Evolutionary conservation across 2,888 invertebrate genomes (phyloP).

Genomic region (Cistogaster globosa): DNA sequence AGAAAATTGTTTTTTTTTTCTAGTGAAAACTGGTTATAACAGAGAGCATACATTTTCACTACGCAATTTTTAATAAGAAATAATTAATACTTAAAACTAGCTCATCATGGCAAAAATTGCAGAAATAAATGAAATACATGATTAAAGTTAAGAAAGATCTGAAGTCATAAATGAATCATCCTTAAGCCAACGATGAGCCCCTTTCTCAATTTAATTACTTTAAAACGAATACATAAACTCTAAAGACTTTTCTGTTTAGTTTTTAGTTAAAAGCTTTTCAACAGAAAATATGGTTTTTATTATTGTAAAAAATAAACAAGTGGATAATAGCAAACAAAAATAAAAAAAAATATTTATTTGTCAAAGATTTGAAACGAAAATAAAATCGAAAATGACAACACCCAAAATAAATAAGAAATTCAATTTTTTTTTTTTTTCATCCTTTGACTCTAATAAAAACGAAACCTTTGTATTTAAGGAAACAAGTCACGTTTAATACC

Average conservation of each 20-base stretch:
- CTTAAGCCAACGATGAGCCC: slow-evolving; percentile 1
- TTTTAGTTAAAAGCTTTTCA: background rate
- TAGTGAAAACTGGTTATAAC: background rate
- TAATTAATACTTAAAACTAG: slow-evolving; percentile 52
- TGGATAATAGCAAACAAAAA: background rate
- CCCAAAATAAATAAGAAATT: slow-evolving; percentile 58
- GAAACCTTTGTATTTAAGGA: slow-evolving; percentile 27
- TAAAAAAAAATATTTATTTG: background rate
- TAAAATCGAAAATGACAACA: slow-evolving; percentile 57
- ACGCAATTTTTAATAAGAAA: slow-evolving; percentile 48
- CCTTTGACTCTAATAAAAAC: slow-evolving; percentile 5
- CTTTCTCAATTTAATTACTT: slow-evolving; percentile 36
- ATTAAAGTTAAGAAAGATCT: slow-evolving; percentile 28
- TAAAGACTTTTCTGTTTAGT: too few species aligned
- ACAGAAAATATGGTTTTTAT: background rate
- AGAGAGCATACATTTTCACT: slow-evolving; percentile 2
- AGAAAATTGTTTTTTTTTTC: slow-evolving; percentile 16
- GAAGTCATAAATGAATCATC: slow-evolving; percentile 49
- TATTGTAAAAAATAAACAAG: background rate
- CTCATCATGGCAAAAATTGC: slow-evolving; percentile 39
- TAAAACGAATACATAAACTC: slow-evolving; percentile 1
- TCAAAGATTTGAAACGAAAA: slow-evolving; percentile 45
- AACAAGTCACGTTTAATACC: slow-evolving; percentile 65
- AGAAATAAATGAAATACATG: slow-evolving; percentile 27
- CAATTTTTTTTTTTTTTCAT: background rate